phyloP scores from a whole-genome alignment of 2,113 vertebrate genomes.

The Dicerorhinus sumatrensis region DNA sequence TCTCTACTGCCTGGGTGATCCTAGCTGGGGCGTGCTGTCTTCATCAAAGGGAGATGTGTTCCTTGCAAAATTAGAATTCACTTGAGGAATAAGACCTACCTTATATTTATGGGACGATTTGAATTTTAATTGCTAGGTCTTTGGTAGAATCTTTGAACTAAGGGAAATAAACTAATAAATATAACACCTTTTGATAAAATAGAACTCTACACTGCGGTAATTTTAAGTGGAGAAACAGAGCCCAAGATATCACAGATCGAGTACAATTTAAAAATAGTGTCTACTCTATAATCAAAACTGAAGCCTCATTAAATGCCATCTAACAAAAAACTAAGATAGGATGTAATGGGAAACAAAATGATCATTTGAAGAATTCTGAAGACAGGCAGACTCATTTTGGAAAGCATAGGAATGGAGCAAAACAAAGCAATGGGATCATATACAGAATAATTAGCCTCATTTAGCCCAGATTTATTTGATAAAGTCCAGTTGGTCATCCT shows the following conservation, averaged over 20 bases:
- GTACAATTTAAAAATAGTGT: neutral
- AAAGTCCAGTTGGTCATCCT: neutral
- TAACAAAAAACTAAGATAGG: neutral
- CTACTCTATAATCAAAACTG: neutral
- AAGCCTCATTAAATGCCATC: neutral
- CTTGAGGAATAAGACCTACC: constrained; percentile 69
- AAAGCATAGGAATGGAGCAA: neutral
- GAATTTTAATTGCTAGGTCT: constrained; percentile 79
- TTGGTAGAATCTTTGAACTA: constrained; percentile 52
- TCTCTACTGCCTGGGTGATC: neutral
- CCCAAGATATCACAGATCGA: neutral
- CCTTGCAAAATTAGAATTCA: constrained; percentile 6
- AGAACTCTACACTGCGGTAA: neutral
- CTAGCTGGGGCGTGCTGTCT: neutral
- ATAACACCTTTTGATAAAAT: constrained; percentile 11
- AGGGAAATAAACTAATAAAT: constrained; percentile 63
- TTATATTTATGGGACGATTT: constrained; percentile 66
- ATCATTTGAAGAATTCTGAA: neutral
- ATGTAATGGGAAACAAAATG: neutral
- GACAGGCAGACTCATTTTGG: neutral
- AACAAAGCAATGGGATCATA: neutral
- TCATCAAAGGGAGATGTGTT: neutral
- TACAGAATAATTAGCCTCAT: neutral
- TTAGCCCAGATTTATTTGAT: neutral
- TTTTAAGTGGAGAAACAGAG: neutral